A percentile compares a stretch with the other conserved stretches of the same genome.
Conservation (phyloP, 2,888 invertebrate genomes). For the Buathra laborator region DNA sequence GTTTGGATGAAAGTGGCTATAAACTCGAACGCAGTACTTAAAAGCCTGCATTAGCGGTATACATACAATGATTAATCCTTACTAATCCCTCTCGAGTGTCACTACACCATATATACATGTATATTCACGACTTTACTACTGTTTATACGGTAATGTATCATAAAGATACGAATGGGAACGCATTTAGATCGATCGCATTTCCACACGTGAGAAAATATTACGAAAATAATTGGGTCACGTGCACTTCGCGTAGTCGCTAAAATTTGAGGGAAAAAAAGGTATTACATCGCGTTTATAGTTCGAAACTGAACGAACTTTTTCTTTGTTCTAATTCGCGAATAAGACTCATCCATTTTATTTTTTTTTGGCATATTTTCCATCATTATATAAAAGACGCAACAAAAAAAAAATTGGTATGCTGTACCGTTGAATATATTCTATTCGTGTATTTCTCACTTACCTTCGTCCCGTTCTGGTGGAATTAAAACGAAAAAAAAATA, state of each 20-base stretch:
- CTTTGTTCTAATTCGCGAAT: too few species aligned
- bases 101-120: background rate
- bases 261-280: too few species aligned
- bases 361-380: too few species aligned
- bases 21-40: constrained; percentile 10
- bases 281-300: too few species aligned
- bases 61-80: constrained; percentile 28
- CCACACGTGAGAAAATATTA: background rate
- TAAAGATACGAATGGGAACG: background rate
- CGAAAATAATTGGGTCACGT: background rate
- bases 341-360: too few species aligned
- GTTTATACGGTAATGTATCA: background rate
- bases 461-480: background rate
- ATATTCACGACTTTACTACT: background rate
- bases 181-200: background rate
- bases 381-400: too few species aligned
- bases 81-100: constrained; percentile 1
- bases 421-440: too few species aligned
- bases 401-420: too few species aligned
- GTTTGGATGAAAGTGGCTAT: constrained; percentile 20
- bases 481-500: background rate
- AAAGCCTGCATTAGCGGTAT: constrained; percentile 13
- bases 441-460: background rate
- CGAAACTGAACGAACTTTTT: too few species aligned
- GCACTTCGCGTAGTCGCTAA: too few species aligned